phyloP scores from a whole-genome alignment of 23 tunicate species.

The Trididemnum clinides region DNA sequence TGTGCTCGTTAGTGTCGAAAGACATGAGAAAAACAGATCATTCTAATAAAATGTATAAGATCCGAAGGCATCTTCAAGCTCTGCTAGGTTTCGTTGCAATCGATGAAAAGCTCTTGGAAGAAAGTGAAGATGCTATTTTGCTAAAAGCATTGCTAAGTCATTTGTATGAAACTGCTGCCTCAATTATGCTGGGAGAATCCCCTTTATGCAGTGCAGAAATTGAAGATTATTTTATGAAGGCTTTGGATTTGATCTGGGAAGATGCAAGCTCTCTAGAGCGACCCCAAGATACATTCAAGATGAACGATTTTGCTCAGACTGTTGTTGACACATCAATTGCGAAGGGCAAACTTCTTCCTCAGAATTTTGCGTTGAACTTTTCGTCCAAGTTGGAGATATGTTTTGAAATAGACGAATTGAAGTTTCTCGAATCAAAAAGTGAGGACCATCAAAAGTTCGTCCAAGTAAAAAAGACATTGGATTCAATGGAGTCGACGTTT shows the following conservation, averaged over 20 bases:
- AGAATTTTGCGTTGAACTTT: conserved; percentile 11
- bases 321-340: background rate
- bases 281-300: background rate
- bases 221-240: background rate
- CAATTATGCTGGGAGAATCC: conserved; percentile 12
- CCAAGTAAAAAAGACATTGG: background rate
- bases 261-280: background rate
- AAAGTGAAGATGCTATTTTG: background rate
- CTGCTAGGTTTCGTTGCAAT: background rate
- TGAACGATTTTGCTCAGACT: conserved; percentile 1
- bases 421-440: background rate
- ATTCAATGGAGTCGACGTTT: background rate
- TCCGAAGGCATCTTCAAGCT: conserved; percentile 4
- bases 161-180: conserved; percentile 40
- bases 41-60: background rate
- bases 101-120: background rate
- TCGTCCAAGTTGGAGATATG: background rate
- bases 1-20: conserved; percentile 34
- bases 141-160: conserved; percentile 9
- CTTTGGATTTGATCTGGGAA: conserved; percentile 31
- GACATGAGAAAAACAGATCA: conserved; percentile 30
- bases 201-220: background rate
- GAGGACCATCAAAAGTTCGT: background rate
- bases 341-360: conserved; percentile 8
- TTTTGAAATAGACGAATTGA: background rate